phyloP scores from a whole-genome alignment of 2,797 vertebrate species.

The Coregonus suidteri region DNA sequence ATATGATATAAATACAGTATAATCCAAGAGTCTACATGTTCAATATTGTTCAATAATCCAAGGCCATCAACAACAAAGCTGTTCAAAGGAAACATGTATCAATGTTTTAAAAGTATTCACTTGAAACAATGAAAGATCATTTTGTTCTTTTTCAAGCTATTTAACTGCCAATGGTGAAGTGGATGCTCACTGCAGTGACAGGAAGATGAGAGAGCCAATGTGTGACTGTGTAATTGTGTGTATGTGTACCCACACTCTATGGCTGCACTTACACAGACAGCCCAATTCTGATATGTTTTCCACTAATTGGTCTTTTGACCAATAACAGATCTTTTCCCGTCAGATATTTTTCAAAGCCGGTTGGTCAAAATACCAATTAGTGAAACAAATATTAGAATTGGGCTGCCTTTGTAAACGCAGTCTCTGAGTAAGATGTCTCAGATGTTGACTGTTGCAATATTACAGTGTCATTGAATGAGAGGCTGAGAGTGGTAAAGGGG shows the following conservation, averaged over 20 bases:
- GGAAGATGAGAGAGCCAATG: background rate
- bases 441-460: slow-evolving; percentile 66
- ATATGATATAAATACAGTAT: background rate
- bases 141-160: background rate
- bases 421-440: slow-evolving; percentile 42
- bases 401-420: slow-evolving; percentile 7
- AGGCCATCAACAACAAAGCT: background rate
- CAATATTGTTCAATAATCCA: background rate
- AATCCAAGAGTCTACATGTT: background rate
- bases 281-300: too few relatives aligned
- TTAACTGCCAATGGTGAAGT: background rate
- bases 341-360: too few relatives aligned
- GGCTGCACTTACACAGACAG: too few relatives aligned
- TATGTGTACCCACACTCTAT: slow-evolving; percentile 9
- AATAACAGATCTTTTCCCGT: too few relatives aligned
- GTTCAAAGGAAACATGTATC: background rate
- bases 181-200: background rate
- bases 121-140: background rate
- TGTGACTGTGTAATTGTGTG: slow-evolving; percentile 18
- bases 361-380: too few relatives aligned
- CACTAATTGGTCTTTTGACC: too few relatives aligned
- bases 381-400: too few relatives aligned
- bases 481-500: slow-evolving; percentile 26
- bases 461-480: slow-evolving; percentile 65
- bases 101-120: background rate